Evolutionary conservation across 2,797 vertebrate species (phyloP).

Genomic region (Neomorphus geoffroyi): DNA sequence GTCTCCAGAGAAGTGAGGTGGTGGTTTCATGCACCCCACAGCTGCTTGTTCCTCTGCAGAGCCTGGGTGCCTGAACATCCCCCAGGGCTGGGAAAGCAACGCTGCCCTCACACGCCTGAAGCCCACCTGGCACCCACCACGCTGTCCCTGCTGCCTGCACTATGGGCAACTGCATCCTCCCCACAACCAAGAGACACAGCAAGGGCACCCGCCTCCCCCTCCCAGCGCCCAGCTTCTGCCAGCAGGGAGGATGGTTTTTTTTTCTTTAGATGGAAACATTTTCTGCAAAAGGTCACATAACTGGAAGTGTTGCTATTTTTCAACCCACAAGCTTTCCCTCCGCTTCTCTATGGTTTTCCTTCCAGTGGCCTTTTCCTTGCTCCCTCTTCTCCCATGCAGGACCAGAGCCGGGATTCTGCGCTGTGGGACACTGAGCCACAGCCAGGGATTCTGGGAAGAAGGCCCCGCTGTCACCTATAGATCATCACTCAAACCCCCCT

Average conservation of each 20-base stretch:
- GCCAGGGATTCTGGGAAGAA: neutral
- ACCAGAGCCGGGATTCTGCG: neutral
- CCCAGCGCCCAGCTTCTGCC: rapidly evolving
- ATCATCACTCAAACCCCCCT: neutral
- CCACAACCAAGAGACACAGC: no score
- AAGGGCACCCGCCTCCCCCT: neutral
- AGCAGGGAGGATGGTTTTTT: neutral
- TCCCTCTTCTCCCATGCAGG: neutral
- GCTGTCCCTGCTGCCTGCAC: no score
- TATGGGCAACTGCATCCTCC: no score
- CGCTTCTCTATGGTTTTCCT: constrained; percentile 26
- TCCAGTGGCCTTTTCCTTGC: neutral
- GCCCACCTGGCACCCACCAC: neutral
- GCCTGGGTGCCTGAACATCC: no score
- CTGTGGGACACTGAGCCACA: rapidly evolving
- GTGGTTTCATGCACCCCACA: neutral
- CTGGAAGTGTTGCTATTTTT: constrained; percentile 49
- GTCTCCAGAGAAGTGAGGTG: neutral
- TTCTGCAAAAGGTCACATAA: constrained; percentile 42
- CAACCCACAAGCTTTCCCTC: neutral
- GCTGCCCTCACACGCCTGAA: neutral
- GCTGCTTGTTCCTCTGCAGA: neutral
- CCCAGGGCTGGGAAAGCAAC: neutral
- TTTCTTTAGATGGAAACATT: neutral
- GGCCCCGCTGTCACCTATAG: rapidly evolving